Percentiles rank a stretch among this genome's conserved stretches.
These are phyloP conservation scores for Morone saxatilis DNA, from an alignment of 2,113 vertebrate species.

Conservation along the genomic window DNA sequence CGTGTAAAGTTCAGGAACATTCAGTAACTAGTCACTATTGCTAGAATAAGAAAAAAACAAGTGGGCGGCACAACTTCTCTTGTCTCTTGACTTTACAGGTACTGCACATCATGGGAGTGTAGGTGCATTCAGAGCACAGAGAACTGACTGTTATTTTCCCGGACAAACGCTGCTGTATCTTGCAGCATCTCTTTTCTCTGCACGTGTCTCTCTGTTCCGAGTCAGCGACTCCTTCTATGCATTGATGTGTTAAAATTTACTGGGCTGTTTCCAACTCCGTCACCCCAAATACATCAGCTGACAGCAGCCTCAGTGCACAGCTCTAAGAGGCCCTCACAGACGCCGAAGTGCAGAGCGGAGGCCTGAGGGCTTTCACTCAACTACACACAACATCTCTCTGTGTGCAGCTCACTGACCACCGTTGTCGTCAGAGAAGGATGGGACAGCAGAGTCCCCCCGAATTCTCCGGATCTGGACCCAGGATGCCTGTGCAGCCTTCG, in stretches of 20 bases:
- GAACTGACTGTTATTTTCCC: conserved; percentile 10
- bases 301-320: conserved; percentile 50
- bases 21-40: conserved; percentile 11
- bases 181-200: background rate
- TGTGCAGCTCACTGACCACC: conserved; percentile 57
- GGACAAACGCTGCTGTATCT: conserved; percentile 37
- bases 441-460: conserved; percentile 20
- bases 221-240: conserved; percentile 37
- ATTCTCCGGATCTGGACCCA: conserved; percentile 67
- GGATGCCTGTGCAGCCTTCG: conserved; percentile 46
- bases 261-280: conserved; percentile 60
- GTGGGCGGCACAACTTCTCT: conserved; percentile 6
- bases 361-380: conserved; percentile 60
- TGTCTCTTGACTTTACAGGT: conserved; percentile 47
- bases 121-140: conserved; percentile 3
- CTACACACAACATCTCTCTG: conserved; percentile 65
- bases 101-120: background rate
- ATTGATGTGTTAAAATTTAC: conserved; percentile 50
- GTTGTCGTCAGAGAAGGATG: conserved; percentile 47
- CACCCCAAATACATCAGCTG: conserved; percentile 56
- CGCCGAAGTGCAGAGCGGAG: conserved; percentile 37
- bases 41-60: conserved; percentile 1
- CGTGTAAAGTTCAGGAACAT: conserved; percentile 31
- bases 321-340: conserved; percentile 59
- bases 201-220: background rate